Conservation (phyloP, 2,888 invertebrate genomes). For the Troilus luridus region DNA sequence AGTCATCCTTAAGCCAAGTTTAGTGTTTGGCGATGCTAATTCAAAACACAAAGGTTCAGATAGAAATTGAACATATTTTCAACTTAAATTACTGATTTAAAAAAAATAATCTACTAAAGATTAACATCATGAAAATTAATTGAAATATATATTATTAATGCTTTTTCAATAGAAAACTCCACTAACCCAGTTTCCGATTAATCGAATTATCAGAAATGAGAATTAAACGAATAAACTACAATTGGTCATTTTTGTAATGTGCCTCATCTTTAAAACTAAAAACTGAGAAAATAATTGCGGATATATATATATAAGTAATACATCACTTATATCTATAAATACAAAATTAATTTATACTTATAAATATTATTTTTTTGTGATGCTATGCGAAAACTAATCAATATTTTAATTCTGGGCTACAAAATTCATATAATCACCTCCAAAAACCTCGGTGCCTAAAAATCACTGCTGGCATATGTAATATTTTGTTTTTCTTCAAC, state of each 20-base stretch:
- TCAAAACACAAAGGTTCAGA: constrained; percentile 43
- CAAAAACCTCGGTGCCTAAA: no score
- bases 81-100: neutral
- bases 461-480: no score
- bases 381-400: no score
- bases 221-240: neutral
- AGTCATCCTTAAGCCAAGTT: constrained; percentile 90
- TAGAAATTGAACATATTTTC: constrained; percentile 39
- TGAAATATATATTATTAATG: neutral
- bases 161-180: neutral
- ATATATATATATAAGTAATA: no score
- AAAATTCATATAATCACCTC: no score
- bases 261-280: no score
- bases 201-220: neutral
- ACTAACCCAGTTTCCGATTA: neutral
- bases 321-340: no score
- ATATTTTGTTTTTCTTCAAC: no score
- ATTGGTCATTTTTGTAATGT: neutral
- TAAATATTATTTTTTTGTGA: no score
- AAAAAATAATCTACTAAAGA: neutral
- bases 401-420: no score
- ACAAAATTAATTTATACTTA: no score
- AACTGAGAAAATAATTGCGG: no score
- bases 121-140: neutral
- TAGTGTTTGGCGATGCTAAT: constrained; percentile 85